phyloP scores from a whole-genome alignment of 2,113 vertebrate genomes.

The Toxostoma redivivum region DNA sequence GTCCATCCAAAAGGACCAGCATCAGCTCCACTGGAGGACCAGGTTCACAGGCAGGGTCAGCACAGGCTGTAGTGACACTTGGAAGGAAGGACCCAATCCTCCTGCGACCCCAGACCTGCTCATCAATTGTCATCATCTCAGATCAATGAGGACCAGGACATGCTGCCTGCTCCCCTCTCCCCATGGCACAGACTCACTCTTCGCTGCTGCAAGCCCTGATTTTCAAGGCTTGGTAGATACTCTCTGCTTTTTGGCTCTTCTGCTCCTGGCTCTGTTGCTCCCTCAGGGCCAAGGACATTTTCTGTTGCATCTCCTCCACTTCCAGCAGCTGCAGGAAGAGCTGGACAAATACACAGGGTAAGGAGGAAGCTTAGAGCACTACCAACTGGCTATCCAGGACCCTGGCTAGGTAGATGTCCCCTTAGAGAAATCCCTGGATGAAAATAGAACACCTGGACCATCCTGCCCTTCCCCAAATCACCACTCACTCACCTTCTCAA shows the following conservation, averaged over 20 bases:
- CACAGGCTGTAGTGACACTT: rapidly evolving
- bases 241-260: slow-evolving; percentile 71
- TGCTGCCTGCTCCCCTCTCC: neutral
- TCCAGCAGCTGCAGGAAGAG: slow-evolving; percentile 84
- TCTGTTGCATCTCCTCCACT: slow-evolving; percentile 81
- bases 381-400: neutral
- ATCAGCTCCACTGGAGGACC: neutral
- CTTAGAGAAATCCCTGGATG: neutral
- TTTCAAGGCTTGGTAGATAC: slow-evolving; percentile 77
- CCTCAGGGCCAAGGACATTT: slow-evolving; percentile 47
- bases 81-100: neutral
- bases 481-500: slow-evolving; percentile 79
- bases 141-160: rapidly evolving
- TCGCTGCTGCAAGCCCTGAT: slow-evolving; percentile 51
- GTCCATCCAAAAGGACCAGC: neutral
- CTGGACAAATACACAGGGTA: slow-evolving; percentile 33
- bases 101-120: neutral
- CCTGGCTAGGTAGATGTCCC: rapidly evolving
- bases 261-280: slow-evolving; percentile 71
- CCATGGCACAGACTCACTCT: slow-evolving; percentile 54
- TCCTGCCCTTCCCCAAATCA: rapidly evolving
- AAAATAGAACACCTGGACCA: neutral
- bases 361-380: neutral
- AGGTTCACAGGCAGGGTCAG: neutral
- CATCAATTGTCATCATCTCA: neutral